Base-by-base conservation (phyloP, 2,797 vertebrate genomes). In the Oryzias sinensis region DNA sequence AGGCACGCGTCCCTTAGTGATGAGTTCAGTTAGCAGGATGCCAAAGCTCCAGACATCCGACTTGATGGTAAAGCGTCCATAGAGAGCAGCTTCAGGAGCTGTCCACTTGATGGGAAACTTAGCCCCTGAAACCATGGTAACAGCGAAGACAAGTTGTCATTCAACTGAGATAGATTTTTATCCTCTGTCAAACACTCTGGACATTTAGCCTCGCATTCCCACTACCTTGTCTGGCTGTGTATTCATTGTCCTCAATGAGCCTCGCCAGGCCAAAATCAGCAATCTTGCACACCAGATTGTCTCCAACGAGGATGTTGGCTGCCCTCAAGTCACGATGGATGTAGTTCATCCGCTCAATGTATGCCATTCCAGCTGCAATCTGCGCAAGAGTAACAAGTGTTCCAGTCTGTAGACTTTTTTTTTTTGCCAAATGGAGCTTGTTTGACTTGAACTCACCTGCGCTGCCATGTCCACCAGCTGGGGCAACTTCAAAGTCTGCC, bases 101-200 rank as follows among this genome's bases (percentile, higher is more conserved):
- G 97, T 98, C 97, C 97, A 98, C 84, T 98, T 98, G 87, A 98
- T 98, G 51, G 97, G 97, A 72, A 98, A 99, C 88, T 99, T 99
- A 50, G 96, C 93, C 53, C 97, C 97, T 99, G 88, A 74, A 87
- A 77, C 74, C 74, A 86, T 79, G 72, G 82, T 62, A 87, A 87
- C 88, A 77, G 72, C 27, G 42, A 65, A 73, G 69, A 83, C 56
- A 24, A 49, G 72, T 74, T 74, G 72, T 84, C 51, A 62, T 62
- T 65, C 71, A 77, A 78, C 83, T 77, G 78, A 56, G 50, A 70
- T 40, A 72, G 61, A 74, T 72, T 72, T 72, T 37, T 37, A 13
- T 37, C 33, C 9, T 37, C 33, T 37, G 33, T 13, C 33, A 47
- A 27, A 49, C 14, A 14, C 16, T 41, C 56, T 37, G 33, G 33